Conservation (phyloP, 2,113 vertebrate genomes). For the Oryzias celebensis region DNA sequence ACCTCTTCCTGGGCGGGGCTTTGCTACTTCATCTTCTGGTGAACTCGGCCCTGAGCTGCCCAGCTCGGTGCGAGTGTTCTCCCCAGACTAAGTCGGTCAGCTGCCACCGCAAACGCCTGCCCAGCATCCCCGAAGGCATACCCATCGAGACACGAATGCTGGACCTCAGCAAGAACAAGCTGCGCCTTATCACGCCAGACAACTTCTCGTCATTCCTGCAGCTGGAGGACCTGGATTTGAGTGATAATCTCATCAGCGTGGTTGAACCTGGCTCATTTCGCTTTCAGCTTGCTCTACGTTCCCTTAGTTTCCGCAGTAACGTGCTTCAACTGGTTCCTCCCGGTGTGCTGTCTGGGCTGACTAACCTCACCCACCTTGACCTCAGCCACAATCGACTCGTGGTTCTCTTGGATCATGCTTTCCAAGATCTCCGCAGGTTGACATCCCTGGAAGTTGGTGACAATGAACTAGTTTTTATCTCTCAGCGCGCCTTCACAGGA, state of each 20-base stretch:
- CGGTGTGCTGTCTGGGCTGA: slow-evolving; percentile 91
- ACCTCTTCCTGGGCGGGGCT: slow-evolving; percentile 69
- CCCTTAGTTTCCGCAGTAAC: slow-evolving; percentile 91
- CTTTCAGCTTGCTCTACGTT: slow-evolving; percentile 88
- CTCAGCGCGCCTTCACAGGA: slow-evolving; percentile 91
- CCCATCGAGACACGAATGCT: slow-evolving; percentile 90
- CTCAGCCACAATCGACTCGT: slow-evolving; percentile 97
- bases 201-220: slow-evolving; percentile 93
- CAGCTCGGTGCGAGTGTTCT: slow-evolving; percentile 93
- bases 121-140: slow-evolving; percentile 90
- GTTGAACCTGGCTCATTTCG: slow-evolving; percentile 93
- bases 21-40: slow-evolving; percentile 71
- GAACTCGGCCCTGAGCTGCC: slow-evolving; percentile 83
- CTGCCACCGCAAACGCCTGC: slow-evolving; percentile 90
- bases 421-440: slow-evolving; percentile 93
- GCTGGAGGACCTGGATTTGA: slow-evolving; percentile 94
- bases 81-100: slow-evolving; percentile 92
- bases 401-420: slow-evolving; percentile 95
- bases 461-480: slow-evolving; percentile 95
- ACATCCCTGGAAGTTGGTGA: slow-evolving; percentile 91
- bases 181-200: slow-evolving; percentile 91
- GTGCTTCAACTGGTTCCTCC: slow-evolving; percentile 89
- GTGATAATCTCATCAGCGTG: slow-evolving; percentile 90
- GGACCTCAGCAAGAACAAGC: slow-evolving; percentile 95
- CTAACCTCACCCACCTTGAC: slow-evolving; percentile 92